These are phyloP conservation scores for Pseudomyrmex dendroicus DNA, from an alignment of 1,140 invertebrate genomes.

Conservation along the genomic window DNA sequence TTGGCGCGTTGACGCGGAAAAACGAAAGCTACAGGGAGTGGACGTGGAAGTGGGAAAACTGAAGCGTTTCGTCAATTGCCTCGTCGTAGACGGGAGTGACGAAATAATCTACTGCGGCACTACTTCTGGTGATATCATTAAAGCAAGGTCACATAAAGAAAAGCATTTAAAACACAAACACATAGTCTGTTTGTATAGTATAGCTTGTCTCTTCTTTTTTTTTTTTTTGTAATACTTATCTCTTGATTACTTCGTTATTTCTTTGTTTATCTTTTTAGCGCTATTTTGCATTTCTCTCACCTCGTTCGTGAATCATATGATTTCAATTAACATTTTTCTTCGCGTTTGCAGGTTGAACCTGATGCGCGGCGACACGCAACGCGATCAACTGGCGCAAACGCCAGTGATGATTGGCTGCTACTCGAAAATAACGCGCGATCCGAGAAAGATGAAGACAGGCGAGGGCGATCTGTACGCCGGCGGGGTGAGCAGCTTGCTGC, in stretches of 20 bases:
- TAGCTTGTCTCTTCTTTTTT: not conserved
- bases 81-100: slow-evolving; percentile 88
- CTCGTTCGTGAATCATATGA: not conserved
- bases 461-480: slow-evolving; percentile 83
- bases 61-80: slow-evolving; percentile 88
- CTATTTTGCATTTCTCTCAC: not conserved
- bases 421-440: slow-evolving; percentile 85
- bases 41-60: slow-evolving; percentile 91
- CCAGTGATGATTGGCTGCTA: slow-evolving; percentile 90
- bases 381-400: slow-evolving; percentile 83
- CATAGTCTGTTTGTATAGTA: not conserved
- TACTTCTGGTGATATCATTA: slow-evolving; percentile 90
- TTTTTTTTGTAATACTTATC: slow-evolving; percentile 81
- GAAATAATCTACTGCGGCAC: slow-evolving; percentile 93
- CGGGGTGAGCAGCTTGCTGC: slow-evolving; percentile 89
- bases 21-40: slow-evolving; percentile 89
- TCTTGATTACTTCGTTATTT: slow-evolving; percentile 80
- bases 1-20: slow-evolving; percentile 91
- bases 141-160: slow-evolving; percentile 79
- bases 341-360: slow-evolving; percentile 86
- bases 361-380: slow-evolving; percentile 85
- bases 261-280: slow-evolving; percentile 69
- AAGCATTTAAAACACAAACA: slow-evolving; percentile 35
- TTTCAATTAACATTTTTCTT: not conserved
- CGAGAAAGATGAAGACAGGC: slow-evolving; percentile 80